phyloP scores from a whole-genome alignment of 37 sponge, comb jelly and placozoan genomes.

The Ephydatia muelleri region DNA sequence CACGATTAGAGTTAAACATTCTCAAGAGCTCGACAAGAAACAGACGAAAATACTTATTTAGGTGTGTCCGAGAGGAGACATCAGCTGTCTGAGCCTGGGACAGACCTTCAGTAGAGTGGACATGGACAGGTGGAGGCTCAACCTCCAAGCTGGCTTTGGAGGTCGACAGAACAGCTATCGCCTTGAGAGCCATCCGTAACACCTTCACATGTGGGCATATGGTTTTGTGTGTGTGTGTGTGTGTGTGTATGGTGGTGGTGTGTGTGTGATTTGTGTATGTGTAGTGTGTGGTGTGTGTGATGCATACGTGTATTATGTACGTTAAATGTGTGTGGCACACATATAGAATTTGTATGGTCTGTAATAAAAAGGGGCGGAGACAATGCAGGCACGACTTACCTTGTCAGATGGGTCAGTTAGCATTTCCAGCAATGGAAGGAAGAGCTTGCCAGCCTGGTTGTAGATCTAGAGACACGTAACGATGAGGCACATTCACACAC shows the following conservation, averaged over 20 bases:
- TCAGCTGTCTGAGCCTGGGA: not conserved
- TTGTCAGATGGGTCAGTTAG: conserved; percentile 58
- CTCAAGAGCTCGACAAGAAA: conserved; percentile 73
- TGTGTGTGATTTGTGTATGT: not conserved
- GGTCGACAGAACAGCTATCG: conserved; percentile 62
- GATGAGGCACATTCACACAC: not conserved
- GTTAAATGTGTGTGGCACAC: not conserved
- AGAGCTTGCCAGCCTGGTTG: conserved; percentile 43
- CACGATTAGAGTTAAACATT: conserved; percentile 72
- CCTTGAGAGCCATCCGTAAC: conserved; percentile 58
- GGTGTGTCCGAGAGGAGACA: not conserved
- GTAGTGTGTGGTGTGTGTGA: not conserved
- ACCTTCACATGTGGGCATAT: conserved; percentile 39
- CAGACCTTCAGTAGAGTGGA: not conserved
- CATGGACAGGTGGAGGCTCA: conserved; percentile 4
- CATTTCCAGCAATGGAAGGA: conserved; percentile 55
- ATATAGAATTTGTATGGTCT: not conserved
- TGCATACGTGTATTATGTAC: not conserved
- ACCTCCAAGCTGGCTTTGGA: conserved; percentile 56
- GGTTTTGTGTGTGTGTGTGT: not conserved
- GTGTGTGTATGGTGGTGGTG: not conserved
- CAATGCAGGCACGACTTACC: not conserved
- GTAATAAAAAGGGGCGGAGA: not conserved
- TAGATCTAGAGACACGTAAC: conserved; percentile 34
- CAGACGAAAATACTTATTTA: conserved; percentile 67